Conservation (phyloP, 1,140 invertebrate species). For the Pseudoatta argentina region DNA sequence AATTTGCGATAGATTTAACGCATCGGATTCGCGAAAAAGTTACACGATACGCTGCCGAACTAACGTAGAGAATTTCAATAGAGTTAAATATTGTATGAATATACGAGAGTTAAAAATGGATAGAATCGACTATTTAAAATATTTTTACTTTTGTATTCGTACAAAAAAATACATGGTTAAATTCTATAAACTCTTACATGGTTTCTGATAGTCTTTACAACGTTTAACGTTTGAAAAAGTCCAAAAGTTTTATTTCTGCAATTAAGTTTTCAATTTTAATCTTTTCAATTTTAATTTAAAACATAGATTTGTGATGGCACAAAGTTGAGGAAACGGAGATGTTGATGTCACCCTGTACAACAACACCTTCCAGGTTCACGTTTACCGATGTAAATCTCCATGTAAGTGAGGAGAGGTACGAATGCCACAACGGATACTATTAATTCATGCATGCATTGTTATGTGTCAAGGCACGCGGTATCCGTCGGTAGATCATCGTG, state of each 20-base stretch:
- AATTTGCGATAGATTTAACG: not conserved
- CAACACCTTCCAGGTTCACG: constrained; percentile 68
- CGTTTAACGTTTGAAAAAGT: not conserved
- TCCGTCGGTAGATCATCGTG: constrained; percentile 84
- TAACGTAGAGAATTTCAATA: not conserved
- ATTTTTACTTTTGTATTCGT: not conserved
- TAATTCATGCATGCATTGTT: constrained; percentile 86
- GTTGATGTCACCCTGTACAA: constrained; percentile 9
- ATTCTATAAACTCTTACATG: not conserved
- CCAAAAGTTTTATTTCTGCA: not conserved
- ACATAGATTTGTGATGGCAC: not conserved
- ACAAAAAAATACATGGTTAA: not conserved
- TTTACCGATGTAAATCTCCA: constrained; percentile 81
- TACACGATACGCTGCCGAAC: not conserved
- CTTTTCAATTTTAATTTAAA: no score
- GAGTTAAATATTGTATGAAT: not conserved
- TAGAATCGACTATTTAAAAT: not conserved
- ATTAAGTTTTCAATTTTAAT: not conserved
- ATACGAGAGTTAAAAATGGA: not conserved
- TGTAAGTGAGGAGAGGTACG: constrained; percentile 74
- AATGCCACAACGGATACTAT: constrained; percentile 79
- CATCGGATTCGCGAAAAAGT: constrained; percentile 35
- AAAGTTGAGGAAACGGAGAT: constrained; percentile 23
- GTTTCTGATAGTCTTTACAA: not conserved
- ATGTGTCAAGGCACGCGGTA: constrained; percentile 83